Percentiles rank a stretch among this genome's conserved stretches.
Evolutionary conservation across 37 sponge, comb jelly and placozoan genomes (phyloP).

Genomic region (Spongia lamella): DNA sequence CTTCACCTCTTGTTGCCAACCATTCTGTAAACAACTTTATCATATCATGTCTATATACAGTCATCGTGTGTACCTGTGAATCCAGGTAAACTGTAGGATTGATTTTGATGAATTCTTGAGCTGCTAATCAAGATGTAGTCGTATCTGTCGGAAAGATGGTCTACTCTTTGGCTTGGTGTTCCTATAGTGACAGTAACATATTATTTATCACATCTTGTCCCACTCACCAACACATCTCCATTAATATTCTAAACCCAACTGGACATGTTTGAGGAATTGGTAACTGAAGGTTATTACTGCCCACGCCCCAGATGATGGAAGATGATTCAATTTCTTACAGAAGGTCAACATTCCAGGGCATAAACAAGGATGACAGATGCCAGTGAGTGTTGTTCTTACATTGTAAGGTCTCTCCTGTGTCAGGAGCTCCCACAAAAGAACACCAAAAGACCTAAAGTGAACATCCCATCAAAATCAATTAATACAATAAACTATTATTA

Average conservation of each 20-base stretch:
- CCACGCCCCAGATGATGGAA: slow-evolving; percentile 85
- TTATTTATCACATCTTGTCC: too few relatives aligned
- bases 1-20: slow-evolving; percentile 69
- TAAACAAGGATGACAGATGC: too few relatives aligned
- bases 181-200: too few relatives aligned
- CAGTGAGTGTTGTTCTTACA: too few relatives aligned
- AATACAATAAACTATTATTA: too few relatives aligned
- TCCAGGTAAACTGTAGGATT: slow-evolving; percentile 53
- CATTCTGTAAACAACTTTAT: too few relatives aligned
- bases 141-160: slow-evolving; percentile 77
- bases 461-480: too few relatives aligned
- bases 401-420: slow-evolving; percentile 76
- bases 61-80: slow-evolving; percentile 69
- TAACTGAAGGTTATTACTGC: slow-evolving; percentile 66
- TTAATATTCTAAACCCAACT: slow-evolving; percentile 55
- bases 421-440: slow-evolving; percentile 83
- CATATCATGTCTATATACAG: too few relatives aligned
- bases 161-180: slow-evolving; percentile 68
- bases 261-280: slow-evolving; percentile 83
- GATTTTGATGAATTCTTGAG: slow-evolving; percentile 66
- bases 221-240: slow-evolving; percentile 84
- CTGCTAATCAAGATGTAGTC: slow-evolving; percentile 78
- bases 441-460: slow-evolving; percentile 86
- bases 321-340: too few relatives aligned
- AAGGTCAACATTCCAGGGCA: too few relatives aligned